Evolutionary conservation across 2,797 vertebrate genomes (phyloP).

Genomic region (Dendrocincla fuliginosa): DNA sequence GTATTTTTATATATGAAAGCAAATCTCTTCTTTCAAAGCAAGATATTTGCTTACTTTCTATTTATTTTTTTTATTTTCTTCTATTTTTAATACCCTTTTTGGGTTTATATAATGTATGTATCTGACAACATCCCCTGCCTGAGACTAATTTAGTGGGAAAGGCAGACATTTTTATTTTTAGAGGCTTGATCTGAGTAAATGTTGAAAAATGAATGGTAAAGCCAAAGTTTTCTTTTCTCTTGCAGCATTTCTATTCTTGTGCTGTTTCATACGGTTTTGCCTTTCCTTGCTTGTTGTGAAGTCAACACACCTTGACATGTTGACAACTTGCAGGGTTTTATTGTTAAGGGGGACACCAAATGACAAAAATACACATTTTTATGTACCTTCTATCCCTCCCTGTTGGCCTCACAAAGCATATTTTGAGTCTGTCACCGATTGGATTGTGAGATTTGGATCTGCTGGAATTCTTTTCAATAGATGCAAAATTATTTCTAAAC

Average conservation of each 20-base stretch:
- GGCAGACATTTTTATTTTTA: conserved; percentile 46
- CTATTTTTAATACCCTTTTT: conserved; percentile 17
- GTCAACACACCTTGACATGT: conserved; percentile 2
- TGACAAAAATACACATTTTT: not conserved
- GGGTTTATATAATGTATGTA: not conserved
- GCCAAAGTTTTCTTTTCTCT: not conserved
- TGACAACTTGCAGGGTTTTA: not conserved
- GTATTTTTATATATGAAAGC: conserved; percentile 28
- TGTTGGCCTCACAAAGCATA: accelerated
- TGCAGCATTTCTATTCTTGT: not conserved
- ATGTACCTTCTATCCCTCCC: not conserved
- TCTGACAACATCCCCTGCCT: not conserved
- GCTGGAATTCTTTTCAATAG: not conserved
- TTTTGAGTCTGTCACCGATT: not conserved
- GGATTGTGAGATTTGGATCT: not conserved
- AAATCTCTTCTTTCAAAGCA: conserved; percentile 22
- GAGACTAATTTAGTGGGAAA: conserved; percentile 32
- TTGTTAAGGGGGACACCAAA: not conserved
- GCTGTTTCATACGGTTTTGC: not conserved
- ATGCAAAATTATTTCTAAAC: not conserved
- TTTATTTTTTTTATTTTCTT: conserved; percentile 15
- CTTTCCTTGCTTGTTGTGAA: not conserved
- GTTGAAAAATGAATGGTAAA: not conserved
- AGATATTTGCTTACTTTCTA: not conserved
- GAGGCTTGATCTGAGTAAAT: not conserved